phyloP scores from a whole-genome alignment of 2,113 vertebrate species.

The Aythya baeri region DNA sequence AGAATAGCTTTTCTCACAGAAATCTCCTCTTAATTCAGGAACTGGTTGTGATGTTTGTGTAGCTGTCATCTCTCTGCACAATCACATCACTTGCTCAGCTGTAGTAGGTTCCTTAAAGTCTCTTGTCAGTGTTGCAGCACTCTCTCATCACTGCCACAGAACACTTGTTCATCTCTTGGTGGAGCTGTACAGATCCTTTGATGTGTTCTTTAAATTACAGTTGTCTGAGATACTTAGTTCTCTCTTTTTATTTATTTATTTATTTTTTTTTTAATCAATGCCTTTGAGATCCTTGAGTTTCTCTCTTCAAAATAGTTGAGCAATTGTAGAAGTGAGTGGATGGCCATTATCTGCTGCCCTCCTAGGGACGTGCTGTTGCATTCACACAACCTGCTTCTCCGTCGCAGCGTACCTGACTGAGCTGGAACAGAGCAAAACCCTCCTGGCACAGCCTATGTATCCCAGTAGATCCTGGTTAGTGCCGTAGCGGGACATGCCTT shows the following conservation, averaged over 20 bases:
- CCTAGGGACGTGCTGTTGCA: accelerated
- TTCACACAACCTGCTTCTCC: not conserved
- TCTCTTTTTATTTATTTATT: too few species aligned
- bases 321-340: not conserved
- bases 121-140: not conserved
- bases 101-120: not conserved
- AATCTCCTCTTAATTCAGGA: not conserved
- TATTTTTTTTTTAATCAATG: not conserved
- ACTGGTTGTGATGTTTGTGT: not conserved
- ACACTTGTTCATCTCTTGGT: not conserved
- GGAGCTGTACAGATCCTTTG: not conserved
- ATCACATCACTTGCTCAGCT: not conserved
- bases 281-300: not conserved
- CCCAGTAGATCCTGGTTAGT: accelerated
- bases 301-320: not conserved
- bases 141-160: not conserved
- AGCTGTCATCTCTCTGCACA: not conserved
- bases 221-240: not conserved
- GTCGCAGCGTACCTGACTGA: not conserved
- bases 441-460: not conserved
- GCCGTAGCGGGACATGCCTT: accelerated
- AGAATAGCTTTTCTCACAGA: not conserved
- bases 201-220: not conserved
- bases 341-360: not conserved
- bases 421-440: not conserved